Percentiles rank a stretch among this genome's conserved stretches.
phyloP scores from a whole-genome alignment of 2,797 vertebrate species.

The Labeo calbasu region DNA sequence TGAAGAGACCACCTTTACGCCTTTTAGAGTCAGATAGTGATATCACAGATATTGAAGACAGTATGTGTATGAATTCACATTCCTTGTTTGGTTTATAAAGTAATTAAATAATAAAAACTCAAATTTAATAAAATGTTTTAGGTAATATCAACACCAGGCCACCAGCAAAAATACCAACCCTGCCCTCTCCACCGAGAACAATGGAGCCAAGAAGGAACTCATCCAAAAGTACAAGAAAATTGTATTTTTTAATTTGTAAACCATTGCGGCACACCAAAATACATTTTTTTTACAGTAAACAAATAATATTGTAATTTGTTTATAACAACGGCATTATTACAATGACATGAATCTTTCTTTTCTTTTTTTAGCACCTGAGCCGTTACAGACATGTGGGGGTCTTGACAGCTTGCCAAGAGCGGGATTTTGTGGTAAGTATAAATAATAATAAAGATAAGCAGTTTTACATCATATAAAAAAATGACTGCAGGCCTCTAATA shows the following conservation, averaged over 20 bases:
- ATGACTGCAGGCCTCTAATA: neutral
- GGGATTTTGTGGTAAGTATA: neutral
- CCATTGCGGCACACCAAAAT: no score
- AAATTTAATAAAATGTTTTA: neutral
- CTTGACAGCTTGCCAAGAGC: neutral
- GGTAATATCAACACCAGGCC: neutral
- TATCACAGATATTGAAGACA: neutral
- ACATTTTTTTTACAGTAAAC: neutral
- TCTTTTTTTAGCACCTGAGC: neutral
- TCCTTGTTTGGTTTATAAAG: neutral
- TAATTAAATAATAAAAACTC: neutral
- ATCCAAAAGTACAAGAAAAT: neutral
- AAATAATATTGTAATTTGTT: neutral
- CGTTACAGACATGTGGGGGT: neutral
- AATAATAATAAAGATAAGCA: neutral
- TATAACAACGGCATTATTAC: neutral
- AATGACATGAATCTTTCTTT: neutral
- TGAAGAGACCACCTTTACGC: neutral
- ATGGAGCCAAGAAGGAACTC: neutral
- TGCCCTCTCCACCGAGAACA: neutral
- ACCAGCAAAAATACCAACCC: neutral
- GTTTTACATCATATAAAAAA: neutral
- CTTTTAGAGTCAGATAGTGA: slow-evolving; percentile 5
- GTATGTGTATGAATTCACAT: neutral
- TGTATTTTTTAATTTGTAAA: no score